Percentiles rank a stretch among this genome's conserved stretches.
Conservation (phyloP, 2,797 vertebrate species). For the Tokudaia tokunoshimensis region DNA sequence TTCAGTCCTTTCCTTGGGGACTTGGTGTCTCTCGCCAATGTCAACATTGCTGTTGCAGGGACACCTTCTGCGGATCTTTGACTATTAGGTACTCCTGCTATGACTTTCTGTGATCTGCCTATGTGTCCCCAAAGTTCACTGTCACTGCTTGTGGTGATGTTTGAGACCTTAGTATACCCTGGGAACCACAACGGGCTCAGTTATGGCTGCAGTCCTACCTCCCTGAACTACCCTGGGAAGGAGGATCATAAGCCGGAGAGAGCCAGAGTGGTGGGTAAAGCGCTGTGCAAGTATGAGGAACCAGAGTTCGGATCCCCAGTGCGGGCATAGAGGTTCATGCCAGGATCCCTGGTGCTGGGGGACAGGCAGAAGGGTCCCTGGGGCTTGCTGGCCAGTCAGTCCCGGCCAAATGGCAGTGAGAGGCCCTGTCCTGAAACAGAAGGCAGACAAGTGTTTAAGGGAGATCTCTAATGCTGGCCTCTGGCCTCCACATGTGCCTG, state of each 20-base stretch:
- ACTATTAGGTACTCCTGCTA: neutral
- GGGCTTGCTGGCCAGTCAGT: no score
- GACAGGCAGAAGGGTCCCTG: no score
- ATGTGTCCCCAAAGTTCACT: neutral
- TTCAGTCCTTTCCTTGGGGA: neutral
- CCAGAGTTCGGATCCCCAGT: neutral
- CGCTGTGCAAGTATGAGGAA: neutral
- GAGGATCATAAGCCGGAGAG: neutral
- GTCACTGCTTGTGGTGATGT: neutral
- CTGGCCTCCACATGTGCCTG: neutral
- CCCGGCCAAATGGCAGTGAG: neutral
- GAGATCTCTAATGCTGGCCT: neutral
- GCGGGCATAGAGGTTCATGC: no score
- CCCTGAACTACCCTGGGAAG: neutral
- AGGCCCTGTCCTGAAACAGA: neutral
- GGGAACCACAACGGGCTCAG: neutral
- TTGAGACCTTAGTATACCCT: neutral
- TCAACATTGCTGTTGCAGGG: neutral
- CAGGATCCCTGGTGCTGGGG: no score
- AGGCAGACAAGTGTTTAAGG: neutral
- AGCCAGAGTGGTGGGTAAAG: neutral
- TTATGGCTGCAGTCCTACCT: rapidly evolving
- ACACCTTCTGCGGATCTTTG: neutral
- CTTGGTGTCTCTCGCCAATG: neutral
- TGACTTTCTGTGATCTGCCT: neutral